phyloP scores from a whole-genome alignment of 2,888 invertebrate species.

The Dryobotodes eremita region DNA sequence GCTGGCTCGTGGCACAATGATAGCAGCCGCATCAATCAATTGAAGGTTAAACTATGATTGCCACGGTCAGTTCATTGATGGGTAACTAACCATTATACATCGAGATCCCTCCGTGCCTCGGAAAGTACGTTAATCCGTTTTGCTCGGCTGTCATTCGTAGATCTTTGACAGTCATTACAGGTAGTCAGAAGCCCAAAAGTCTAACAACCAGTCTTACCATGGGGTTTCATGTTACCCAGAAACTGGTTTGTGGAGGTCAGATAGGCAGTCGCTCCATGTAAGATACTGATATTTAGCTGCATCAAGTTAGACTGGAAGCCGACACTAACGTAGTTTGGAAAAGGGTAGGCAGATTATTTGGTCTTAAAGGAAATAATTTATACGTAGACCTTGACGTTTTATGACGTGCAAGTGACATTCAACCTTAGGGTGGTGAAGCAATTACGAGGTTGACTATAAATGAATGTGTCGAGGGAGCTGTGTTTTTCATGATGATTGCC shows the following conservation, averaged over 20 bases:
- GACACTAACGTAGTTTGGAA: not conserved
- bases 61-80: not conserved
- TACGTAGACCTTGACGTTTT: not conserved
- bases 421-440: not conserved
- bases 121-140: not conserved
- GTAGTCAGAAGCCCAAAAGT: not conserved
- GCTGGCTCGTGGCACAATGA: not conserved
- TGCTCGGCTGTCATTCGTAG: not conserved
- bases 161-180: not conserved
- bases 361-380: too few relatives aligned
- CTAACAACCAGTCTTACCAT: not conserved
- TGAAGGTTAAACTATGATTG: not conserved
- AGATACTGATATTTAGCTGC: not conserved
- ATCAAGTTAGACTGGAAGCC: not conserved
- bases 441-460: not conserved
- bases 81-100: too few relatives aligned
- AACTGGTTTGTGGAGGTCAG: not conserved
- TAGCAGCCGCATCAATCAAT: not conserved
- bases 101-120: not conserved
- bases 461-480: not conserved
- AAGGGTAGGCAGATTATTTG: not conserved
- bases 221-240: not conserved
- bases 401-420: not conserved
- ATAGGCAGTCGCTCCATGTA: not conserved
- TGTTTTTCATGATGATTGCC: slow-evolving; percentile 13